phyloP scores from a whole-genome alignment of 2,113 vertebrate species.

The Sigmodon hispidus region DNA sequence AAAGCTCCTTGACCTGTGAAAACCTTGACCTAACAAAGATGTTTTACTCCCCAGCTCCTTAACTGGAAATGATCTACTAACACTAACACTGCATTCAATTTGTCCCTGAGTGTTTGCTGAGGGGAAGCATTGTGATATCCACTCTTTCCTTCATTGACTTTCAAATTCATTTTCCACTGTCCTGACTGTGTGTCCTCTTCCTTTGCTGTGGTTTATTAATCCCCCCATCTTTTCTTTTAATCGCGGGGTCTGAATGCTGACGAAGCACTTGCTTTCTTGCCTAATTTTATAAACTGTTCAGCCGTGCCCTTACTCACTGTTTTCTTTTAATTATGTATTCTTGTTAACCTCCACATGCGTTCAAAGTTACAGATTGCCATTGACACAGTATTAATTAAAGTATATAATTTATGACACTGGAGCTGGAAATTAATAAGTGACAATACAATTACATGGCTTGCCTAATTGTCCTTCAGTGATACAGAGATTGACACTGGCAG shows the following conservation, averaged over 20 bases:
- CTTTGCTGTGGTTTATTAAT: conserved; percentile 11
- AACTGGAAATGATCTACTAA: background rate
- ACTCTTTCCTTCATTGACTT: background rate
- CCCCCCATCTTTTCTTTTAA: conserved; percentile 27
- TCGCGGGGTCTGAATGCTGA: conserved; percentile 75
- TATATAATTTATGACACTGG: conserved; percentile 87
- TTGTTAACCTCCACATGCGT: conserved; percentile 86
- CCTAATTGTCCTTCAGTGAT: conserved; percentile 87
- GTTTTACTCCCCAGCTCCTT: background rate
- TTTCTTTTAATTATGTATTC: conserved; percentile 87
- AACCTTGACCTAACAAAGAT: background rate
- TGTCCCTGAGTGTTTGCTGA: background rate
- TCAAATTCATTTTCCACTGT: background rate
- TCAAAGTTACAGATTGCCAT: conserved; percentile 84
- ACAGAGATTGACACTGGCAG: conserved; percentile 83
- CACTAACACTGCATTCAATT: no score
- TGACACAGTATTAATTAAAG: conserved; percentile 88
- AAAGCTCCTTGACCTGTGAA: background rate
- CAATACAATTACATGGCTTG: conserved; percentile 87
- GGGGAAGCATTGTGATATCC: background rate
- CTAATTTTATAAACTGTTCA: conserved; percentile 86
- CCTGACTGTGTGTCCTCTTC: background rate
- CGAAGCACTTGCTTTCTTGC: conserved; percentile 79
- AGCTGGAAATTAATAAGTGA: conserved; percentile 89
- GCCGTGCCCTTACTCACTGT: conserved; percentile 80